phyloP scores from a whole-genome alignment of 2,888 invertebrate species.

The Belgica antarctica region DNA sequence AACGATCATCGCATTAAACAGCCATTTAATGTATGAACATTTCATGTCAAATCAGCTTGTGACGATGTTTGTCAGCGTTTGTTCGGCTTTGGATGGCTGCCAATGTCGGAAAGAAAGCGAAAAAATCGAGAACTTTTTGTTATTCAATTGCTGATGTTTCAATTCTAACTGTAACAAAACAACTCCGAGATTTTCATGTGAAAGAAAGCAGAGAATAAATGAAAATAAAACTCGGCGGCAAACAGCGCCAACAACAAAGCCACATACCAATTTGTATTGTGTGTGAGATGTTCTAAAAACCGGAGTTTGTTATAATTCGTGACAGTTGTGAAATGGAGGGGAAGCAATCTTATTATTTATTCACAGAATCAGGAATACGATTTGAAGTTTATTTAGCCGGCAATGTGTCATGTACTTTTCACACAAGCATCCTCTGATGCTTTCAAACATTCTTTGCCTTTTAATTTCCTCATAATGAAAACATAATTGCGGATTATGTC shows the following conservation, averaged over 20 bases:
- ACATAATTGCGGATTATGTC: background rate
- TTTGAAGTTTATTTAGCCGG: background rate
- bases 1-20: background rate
- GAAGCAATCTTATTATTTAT: constrained; percentile 39
- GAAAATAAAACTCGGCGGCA: background rate
- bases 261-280: constrained; percentile 36
- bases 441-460: background rate
- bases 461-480: background rate
- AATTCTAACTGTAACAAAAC: background rate
- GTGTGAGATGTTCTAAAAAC: constrained; percentile 17
- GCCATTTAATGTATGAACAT: background rate
- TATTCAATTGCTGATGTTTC: background rate
- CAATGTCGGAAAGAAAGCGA: background rate
- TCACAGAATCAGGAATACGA: background rate
- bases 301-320: constrained; percentile 23
- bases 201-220: background rate
- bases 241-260: background rate
- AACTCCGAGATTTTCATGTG: background rate
- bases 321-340: constrained; percentile 37
- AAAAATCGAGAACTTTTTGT: background rate
- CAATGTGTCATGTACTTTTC: background rate
- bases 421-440: constrained; percentile 7
- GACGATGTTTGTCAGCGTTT: background rate
- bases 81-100: background rate
- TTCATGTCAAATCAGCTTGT: background rate